Percentiles rank a stretch among this genome's conserved stretches.
Evolutionary conservation across 2,888 invertebrate genomes (phyloP).

Genomic region (Mamestra brassicae): DNA sequence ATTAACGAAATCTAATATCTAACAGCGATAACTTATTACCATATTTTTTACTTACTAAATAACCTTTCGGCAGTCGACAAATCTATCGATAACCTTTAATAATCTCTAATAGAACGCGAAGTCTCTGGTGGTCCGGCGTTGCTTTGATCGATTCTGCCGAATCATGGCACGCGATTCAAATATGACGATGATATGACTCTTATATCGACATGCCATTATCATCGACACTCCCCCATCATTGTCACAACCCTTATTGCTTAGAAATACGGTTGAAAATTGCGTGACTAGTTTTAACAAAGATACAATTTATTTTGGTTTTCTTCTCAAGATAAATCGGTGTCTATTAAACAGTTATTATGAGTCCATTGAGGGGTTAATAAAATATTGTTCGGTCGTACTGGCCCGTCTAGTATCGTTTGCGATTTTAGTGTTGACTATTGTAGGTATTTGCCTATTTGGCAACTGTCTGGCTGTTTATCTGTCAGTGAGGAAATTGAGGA

Average conservation of each 20-base stretch:
- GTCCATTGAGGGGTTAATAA: conserved; percentile 86
- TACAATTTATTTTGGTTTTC: conserved; percentile 62
- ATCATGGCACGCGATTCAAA: conserved; percentile 90
- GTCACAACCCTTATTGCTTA: conserved; percentile 36
- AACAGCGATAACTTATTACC: conserved; percentile 48
- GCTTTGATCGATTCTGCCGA: conserved; percentile 88
- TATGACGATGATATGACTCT: conserved; percentile 89
- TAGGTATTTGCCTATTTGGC: conserved; percentile 57
- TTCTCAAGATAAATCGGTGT: conserved; percentile 84
- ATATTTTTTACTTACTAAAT: conserved; percentile 57
- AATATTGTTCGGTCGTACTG: conserved; percentile 83
- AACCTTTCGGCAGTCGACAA: conserved; percentile 61
- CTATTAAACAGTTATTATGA: conserved; percentile 89
- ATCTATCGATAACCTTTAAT: conserved; percentile 70
- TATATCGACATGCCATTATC: conserved; percentile 68
- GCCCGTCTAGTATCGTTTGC: conserved; percentile 67
- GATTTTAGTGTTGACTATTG: conserved; percentile 70
- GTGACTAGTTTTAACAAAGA: background rate
- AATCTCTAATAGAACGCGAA: conserved; percentile 67
- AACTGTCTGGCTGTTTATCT: conserved; percentile 48
- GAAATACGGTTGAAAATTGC: conserved; percentile 54
- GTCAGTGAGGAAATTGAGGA: conserved; percentile 55
- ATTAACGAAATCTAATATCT: conserved; percentile 48
- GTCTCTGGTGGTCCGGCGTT: conserved; percentile 88
- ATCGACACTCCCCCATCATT: conserved; percentile 52